A percentile compares a stretch with the other conserved stretches of the same genome.
Evolutionary conservation across 2,113 vertebrate species (phyloP).

Genomic region (Crotalus horridus): DNA sequence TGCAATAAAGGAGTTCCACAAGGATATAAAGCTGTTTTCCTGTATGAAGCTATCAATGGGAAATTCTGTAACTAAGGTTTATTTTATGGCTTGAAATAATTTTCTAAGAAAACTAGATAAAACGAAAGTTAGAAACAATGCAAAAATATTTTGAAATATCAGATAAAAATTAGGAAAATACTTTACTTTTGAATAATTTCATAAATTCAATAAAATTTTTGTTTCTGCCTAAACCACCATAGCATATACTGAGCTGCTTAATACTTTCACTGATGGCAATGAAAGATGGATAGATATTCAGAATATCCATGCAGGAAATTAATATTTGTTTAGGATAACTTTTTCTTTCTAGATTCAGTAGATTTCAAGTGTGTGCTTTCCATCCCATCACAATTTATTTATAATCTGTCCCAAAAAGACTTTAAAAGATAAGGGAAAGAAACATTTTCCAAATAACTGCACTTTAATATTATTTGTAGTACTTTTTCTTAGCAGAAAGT

Average conservation of each 20-base stretch:
- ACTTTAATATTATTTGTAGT: slow-evolving; percentile 37
- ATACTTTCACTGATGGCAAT: not conserved
- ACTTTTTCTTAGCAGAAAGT: not conserved
- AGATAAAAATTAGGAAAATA: not conserved
- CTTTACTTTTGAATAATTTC: not conserved
- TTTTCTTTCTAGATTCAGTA: slow-evolving; percentile 12
- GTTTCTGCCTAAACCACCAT: slow-evolving; percentile 11
- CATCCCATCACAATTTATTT: not conserved
- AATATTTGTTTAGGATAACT: slow-evolving; percentile 36
- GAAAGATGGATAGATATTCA: not conserved
- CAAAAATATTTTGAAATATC: not conserved
- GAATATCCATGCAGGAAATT: slow-evolving; percentile 31
- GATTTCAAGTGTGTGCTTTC: slow-evolving; percentile 14
- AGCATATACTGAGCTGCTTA: not conserved
- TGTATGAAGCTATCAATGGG: not conserved
- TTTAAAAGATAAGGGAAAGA: slow-evolving; percentile 51
- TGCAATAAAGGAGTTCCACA: not conserved
- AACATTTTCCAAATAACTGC: slow-evolving; percentile 47
- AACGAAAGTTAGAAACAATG: not conserved
- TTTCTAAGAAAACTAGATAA: not conserved
- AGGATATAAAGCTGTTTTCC: not conserved
- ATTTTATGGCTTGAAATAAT: not conserved
- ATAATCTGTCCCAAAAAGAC: slow-evolving; percentile 39
- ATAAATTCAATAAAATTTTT: slow-evolving; percentile 27
- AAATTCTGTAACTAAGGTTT: not conserved